Base-by-base conservation (phyloP, 1,140 invertebrate species). In the Reticulitermes speratus region DNA sequence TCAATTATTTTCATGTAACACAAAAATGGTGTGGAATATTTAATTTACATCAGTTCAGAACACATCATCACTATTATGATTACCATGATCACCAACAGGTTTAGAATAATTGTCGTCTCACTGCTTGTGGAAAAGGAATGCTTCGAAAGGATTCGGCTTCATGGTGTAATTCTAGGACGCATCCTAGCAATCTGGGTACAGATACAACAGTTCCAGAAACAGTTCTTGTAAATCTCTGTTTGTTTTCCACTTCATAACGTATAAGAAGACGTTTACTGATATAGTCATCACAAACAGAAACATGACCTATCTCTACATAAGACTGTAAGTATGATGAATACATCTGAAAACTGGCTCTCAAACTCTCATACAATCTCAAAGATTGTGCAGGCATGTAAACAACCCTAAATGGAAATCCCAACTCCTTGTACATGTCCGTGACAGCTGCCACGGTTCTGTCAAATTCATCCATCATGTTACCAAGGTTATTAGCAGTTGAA, bases 301-400 rank as follows among this genome's bases (percentile, higher is more conserved):
- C 85, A 91, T 94, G 91, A 9, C 94, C 95, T 86, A 95, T 92
- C 91, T 95, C 94, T 5, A 95, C 88, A 90, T 95, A 96, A 44
- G 89, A 87, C 82, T 93, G 88, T 38, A 90, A 89, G 88, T 91
- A 92, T 30, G 90, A 89, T 0, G 95, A 95, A 92, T 93, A 96
- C 91, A 96, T 92, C 91, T 96, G 93, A 88, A 96, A 92, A 32
- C 92, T 92, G 6, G 94, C 88, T 87, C 93, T 91, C 84, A 95
- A 91, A 87, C 92, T 93, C 89, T 96, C 95, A 89, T 92, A 93
- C 83, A 89, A 87, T n/a, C 90, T 87, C 9, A 96, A 89, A 86
- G 93, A 90, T 59, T 90, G 86, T 19, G 94, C 93, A 8, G 94
- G 88, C 75, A 92, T 88, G 87, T 92, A 90, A 30, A 92, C 91